Evolutionary conservation across 2,888 invertebrate species (phyloP).

Genomic region (Drosophila greeni): DNA sequence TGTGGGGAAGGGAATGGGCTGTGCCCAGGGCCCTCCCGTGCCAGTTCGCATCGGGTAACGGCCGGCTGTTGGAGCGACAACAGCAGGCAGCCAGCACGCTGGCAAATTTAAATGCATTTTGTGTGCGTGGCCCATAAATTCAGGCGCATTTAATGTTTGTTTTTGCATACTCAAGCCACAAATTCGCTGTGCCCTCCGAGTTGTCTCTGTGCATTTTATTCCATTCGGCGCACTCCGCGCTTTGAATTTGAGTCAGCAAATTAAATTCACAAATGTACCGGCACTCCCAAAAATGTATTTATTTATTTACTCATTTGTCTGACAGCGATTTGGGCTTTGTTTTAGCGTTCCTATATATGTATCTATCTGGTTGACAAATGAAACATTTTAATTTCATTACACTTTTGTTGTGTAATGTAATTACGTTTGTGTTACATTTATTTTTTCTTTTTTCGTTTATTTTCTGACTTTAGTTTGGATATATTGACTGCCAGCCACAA

Average conservation of each 20-base stretch:
- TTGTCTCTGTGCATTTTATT: conserved; percentile 52
- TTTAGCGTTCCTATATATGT: conserved; percentile 11
- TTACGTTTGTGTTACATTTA: conserved; percentile 36
- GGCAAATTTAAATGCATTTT: conserved; percentile 71
- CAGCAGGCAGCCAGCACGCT: conserved; percentile 38
- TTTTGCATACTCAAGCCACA: conserved; percentile 49
- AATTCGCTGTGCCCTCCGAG: conserved; percentile 50
- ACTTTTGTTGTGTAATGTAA: conserved; percentile 53
- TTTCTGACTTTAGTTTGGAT: conserved; percentile 32
- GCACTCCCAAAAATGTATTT: conserved; percentile 46
- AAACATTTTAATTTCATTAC: conserved; percentile 68
- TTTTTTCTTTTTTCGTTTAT: background rate
- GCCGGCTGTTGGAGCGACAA: conserved; percentile 15
- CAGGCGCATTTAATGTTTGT: conserved; percentile 67
- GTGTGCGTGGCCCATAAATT: conserved; percentile 68
- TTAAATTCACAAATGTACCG: conserved; percentile 59
- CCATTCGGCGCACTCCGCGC: conserved; percentile 33
- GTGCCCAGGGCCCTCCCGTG: background rate
- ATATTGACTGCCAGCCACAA: conserved; percentile 47
- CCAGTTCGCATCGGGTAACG: background rate
- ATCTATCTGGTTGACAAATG: conserved; percentile 48
- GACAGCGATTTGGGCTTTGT: conserved; percentile 16
- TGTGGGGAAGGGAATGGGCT: conserved; percentile 9
- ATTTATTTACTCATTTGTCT: conserved; percentile 56
- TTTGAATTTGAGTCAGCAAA: conserved; percentile 62